A percentile compares a stretch with the other conserved stretches of the same genome.
phyloP scores from a whole-genome alignment of 2,888 invertebrate species.

The Stegana nigrithorax region DNA sequence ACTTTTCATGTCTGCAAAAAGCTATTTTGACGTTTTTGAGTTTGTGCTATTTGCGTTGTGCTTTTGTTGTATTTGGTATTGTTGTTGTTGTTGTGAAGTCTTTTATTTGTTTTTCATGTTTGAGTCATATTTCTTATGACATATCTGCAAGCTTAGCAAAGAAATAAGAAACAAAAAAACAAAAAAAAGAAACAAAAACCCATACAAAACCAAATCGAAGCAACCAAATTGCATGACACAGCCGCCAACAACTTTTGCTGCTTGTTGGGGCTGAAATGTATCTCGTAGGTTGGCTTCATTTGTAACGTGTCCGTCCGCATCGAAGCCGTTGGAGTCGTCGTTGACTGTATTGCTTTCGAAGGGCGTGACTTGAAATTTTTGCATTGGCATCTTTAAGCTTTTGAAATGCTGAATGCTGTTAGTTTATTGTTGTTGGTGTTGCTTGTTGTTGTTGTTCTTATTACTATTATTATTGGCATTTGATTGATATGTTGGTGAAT shows the following conservation, averaged over 20 bases:
- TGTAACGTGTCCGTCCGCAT: too few relatives aligned
- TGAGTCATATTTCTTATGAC: constrained; percentile 17
- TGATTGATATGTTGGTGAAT: constrained; percentile 3
- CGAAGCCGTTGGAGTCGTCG: background rate
- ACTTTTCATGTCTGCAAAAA: background rate
- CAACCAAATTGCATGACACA: background rate
- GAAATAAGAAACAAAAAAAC: constrained; percentile 25
- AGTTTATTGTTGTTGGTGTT: too few relatives aligned
- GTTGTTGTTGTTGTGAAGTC: background rate
- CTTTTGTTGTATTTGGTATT: background rate
- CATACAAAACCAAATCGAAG: constrained; percentile 19
- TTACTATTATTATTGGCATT: background rate
- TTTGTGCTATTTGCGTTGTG: background rate
- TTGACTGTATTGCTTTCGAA: background rate
- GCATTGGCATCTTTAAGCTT: constrained; percentile 2
- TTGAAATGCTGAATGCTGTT: too few relatives aligned
- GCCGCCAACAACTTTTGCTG: constrained; percentile 26
- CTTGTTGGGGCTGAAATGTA: constrained; percentile 36
- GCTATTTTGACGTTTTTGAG: constrained; percentile 7
- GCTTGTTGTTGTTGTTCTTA: too few relatives aligned
- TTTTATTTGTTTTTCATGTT: constrained; percentile 4
- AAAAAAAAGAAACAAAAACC: constrained; percentile 35
- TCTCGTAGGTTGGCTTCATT: constrained; percentile 22
- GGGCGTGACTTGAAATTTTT: constrained; percentile 11
- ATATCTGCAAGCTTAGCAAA: constrained; percentile 1